These are phyloP conservation scores for Lepisosteus oculatus DNA, from an alignment of 2,113 vertebrate genomes.

Conservation along the genomic window DNA sequence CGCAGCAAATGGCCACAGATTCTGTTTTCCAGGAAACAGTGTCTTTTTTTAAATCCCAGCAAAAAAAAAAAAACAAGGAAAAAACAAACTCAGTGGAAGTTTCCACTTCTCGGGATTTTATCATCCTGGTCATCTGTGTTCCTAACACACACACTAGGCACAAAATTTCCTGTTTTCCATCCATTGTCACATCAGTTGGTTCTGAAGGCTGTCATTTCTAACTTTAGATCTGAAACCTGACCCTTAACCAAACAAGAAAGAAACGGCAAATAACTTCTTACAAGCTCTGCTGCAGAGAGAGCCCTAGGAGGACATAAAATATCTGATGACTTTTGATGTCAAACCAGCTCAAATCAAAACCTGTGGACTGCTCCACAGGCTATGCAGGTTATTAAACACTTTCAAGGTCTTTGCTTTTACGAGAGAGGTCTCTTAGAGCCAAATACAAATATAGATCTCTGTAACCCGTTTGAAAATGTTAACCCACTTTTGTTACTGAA, in stretches of 20 bases:
- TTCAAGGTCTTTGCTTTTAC: no score
- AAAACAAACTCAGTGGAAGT: constrained; percentile 87
- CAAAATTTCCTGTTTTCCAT: constrained; percentile 98
- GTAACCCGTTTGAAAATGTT: no score
- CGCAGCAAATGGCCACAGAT: constrained; percentile 34
- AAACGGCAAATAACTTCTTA: background rate
- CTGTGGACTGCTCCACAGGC: background rate
- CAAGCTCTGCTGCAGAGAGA: background rate
- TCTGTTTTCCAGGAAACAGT: constrained; percentile 83
- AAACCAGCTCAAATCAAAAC: background rate
- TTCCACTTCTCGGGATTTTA: constrained; percentile 90
- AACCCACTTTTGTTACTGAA: no score
- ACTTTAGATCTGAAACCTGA: constrained; percentile 76
- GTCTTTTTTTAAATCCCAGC: constrained; percentile 59
- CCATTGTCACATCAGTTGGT: constrained; percentile 84
- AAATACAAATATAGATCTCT: background rate
- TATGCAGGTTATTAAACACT: background rate
- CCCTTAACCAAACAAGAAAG: background rate
- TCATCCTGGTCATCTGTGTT: constrained; percentile 94
- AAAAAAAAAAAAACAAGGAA: constrained; percentile 70
- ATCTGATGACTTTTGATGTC: background rate
- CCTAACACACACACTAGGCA: constrained; percentile 80
- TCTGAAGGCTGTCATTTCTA: constrained; percentile 70
- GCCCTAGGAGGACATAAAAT: background rate
- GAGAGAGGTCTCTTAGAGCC: background rate